Evolutionary conservation across 2,888 invertebrate genomes (phyloP), one percentile per base, ranked within the genome.

Genomic region (Pogonocherus hispidulus): DNA sequence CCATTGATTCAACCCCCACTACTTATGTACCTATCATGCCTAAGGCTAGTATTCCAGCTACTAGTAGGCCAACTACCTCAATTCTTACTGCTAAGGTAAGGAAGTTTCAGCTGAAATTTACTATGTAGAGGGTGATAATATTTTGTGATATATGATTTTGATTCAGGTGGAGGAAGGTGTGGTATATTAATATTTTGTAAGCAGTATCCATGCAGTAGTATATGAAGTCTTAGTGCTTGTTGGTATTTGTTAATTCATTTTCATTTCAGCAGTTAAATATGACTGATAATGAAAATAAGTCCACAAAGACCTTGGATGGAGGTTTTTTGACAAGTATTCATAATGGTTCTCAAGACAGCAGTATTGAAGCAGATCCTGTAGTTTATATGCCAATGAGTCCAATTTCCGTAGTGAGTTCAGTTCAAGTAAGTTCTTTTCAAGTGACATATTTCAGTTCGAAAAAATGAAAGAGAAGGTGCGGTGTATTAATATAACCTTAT

Each of bases 311-410:
- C 57, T 37, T 72, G n/a, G 51, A 52, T 47, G 47, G 47, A 19
- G 8, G 47, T 63, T 74, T 72, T 66, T 68, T 76, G 49, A 67
- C 68, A 27, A 74, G 70, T 60, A 60, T 73, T 22, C 74, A 77
- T 41, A 76, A 66, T 8, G 27, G 62, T 65, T 72, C 80, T 73
- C 80, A 80, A 75, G 79, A 79, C 70, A 74, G 71, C 67, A 69
- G 67, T 57, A 66, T 73, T n/a, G 76, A 76, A 44, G 74, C 76
- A 65, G 79, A 80, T 55, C 80, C 81, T 56, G 77, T 82, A 57
- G 77, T 81, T 19, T 80, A 80, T 71, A 80, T 82, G 80, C 83
- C 84, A 41, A 81, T 83, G 81, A 84, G 82, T 79, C 82, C 83
- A 56, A 81, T 83, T 46, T 81, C 82, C 46, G 80, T 82, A 65